Evolutionary conservation across 1,140 invertebrate genomes (phyloP), one percentile per base, ranked within the genome.

Genomic region (Anthonomus grandis): DNA sequence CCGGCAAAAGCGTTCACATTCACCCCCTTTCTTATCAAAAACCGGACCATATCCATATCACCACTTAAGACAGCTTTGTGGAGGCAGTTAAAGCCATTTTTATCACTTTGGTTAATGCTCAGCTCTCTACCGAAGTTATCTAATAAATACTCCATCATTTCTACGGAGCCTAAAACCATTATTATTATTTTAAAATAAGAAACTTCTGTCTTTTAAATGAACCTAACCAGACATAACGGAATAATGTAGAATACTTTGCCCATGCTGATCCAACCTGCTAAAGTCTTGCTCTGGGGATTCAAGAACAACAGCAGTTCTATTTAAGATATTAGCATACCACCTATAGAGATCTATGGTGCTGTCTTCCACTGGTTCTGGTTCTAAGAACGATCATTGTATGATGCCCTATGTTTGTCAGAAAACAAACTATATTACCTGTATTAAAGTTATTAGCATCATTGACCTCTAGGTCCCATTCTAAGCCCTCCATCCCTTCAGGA

Each of bases 1-100:
- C 49, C 57, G 10, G 52, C 93, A 9, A 84, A 82, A 12, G 88
- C 82, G 59, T 85, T 86, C 24, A 93, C 81, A 50, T 86, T 85
- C 8, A 93, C 92, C 56, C 89, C 87, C 74, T 94, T 87, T 65
- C 95, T 90, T 36, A 97, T 75, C 15, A 97, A 80, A 60, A 91
- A 69, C n/a, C 68, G 64, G 0, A 81, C 70, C 57, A 80, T 78
- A 42, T 80, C 75, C 21, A 71, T 52, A 64, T 79, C 74, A 0
- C 78, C 79, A 50, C 74, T 75, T 31, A 74, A 74, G 24, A 78
- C 76, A 13, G 81, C 81, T 68, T 83, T 82, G 64, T 84, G 82
- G 17, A 84, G 48, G 0, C 82, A 80, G 18, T 74, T 78, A 23
- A 62, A 62, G 22, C 59, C 60, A 51, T 58, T 60, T 8, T 62